These are phyloP conservation scores for Pica pica DNA, from an alignment of 2,113 vertebrate species.

Conservation along the genomic window DNA sequence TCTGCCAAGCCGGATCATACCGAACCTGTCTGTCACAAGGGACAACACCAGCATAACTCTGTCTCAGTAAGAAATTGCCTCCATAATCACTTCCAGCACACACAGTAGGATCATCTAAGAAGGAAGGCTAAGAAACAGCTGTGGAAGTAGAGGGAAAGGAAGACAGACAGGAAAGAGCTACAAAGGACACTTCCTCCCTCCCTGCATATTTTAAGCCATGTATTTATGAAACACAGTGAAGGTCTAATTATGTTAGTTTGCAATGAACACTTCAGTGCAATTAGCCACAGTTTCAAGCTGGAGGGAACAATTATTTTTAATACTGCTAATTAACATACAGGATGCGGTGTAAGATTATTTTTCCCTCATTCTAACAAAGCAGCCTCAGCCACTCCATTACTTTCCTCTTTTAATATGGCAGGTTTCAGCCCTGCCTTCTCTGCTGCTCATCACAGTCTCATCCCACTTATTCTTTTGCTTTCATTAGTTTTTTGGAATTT, in stretches of 20 bases:
- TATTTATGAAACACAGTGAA: slow-evolving; percentile 55
- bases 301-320: slow-evolving; percentile 69
- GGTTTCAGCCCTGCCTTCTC: not conserved
- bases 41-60: not conserved
- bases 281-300: slow-evolving; percentile 56
- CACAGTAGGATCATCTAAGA: not conserved
- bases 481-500: not conserved
- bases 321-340: slow-evolving; percentile 58
- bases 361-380: not conserved
- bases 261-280: slow-evolving; percentile 59
- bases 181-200: slow-evolving; percentile 25
- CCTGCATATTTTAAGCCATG: slow-evolving; percentile 41
- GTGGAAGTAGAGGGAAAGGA: not conserved
- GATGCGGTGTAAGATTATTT: not conserved
- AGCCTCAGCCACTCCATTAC: not conserved
- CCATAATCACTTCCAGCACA: not conserved
- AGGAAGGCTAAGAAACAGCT: not conserved
- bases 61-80: not conserved
- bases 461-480: not conserved
- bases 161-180: not conserved
- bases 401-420: not conserved
- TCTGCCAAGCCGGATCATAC: not conserved
- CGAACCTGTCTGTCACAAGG: not conserved
- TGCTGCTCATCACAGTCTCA: not conserved
- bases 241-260: slow-evolving; percentile 67